Evolutionary conservation across 2,888 invertebrate genomes (phyloP), one percentile per base, ranked within the genome.

Genomic region (Lycophotia porphyrea): DNA sequence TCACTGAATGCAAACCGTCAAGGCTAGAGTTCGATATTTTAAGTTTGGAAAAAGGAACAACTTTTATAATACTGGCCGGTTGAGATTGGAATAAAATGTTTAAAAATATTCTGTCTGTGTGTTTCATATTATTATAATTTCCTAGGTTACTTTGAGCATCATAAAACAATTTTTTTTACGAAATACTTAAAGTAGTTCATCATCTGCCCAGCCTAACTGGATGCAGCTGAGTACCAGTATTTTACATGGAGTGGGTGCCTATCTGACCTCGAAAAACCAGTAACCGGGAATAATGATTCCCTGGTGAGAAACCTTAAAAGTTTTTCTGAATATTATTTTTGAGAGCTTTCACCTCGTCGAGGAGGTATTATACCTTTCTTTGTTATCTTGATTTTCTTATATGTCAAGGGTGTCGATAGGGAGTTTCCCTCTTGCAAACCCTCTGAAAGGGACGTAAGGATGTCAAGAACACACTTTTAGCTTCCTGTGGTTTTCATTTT

Each of bases 11-110:
- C 68, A 74, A 79, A 84, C 39, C 58, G 65, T 74, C 82, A 82
- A 82, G 82, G 82, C 49, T 84, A 65, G 39, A 60, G 71, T 81
- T 81, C 70, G 84, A 80, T 84, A 82, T 84, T 79, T 82, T 69
- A 75, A 80, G 75, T 84, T 81, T 84, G 65, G 70, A 79, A 81
- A 42, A 73, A 71, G 68, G 71, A 84, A 80, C 55, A 31, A 72
- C 49, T 63, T 70, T 61, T 84, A 27, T 39, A 55, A 27, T 11
- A 31, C 49, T 39, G 65, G 68, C 27, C 39, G 5, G n/a, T 47
- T 7, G 52, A 49, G n/a, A 58, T 18, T 27, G 18, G 8, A 65
- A 69, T 77, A 47, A 42, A 61, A 71, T n/a, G 8, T 27, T 55
- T 64, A 24, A 60, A 44, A 60, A 18, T 18, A n/a, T 55, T 52